Conservation (phyloP, 2,888 invertebrate genomes). For the Zaprionus bogoriensis region DNA sequence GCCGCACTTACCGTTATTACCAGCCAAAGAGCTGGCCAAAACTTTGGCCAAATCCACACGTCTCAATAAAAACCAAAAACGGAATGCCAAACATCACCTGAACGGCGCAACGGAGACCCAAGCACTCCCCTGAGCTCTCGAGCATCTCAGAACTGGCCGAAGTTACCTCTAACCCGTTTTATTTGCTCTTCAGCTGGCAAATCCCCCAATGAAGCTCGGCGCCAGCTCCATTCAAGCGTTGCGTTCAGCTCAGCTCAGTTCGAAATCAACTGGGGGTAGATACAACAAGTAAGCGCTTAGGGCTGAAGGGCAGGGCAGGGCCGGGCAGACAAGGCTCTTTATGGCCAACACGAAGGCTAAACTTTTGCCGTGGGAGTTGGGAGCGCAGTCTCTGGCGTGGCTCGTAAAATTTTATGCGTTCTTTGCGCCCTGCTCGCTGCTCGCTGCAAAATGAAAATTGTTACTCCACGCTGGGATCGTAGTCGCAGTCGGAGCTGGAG, state of each 20-base stretch:
- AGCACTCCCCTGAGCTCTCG: slow-evolving; percentile 19
- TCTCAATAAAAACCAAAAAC: slow-evolving; percentile 56
- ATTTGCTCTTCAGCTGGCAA: slow-evolving; percentile 26
- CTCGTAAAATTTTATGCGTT: slow-evolving; percentile 77
- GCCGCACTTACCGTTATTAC: slow-evolving; percentile 68
- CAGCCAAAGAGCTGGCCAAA: slow-evolving; percentile 43
- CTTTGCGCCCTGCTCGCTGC: slow-evolving; percentile 67
- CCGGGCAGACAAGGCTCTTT: slow-evolving; percentile 49
- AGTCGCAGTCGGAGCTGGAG: slow-evolving; percentile 10
- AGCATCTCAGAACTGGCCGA: not conserved
- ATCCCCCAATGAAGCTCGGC: slow-evolving; percentile 54
- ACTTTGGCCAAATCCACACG: slow-evolving; percentile 37
- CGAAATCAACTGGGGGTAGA: slow-evolving; percentile 62
- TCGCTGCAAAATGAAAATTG: slow-evolving; percentile 72
- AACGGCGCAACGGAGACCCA: slow-evolving; percentile 22
- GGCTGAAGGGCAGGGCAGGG: not conserved
- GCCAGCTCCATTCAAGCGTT: slow-evolving; percentile 68
- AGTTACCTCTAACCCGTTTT: slow-evolving; percentile 50
- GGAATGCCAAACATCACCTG: slow-evolving; percentile 60
- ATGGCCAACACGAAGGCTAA: slow-evolving; percentile 74
- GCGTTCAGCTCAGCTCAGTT: slow-evolving; percentile 36
- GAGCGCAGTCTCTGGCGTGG: slow-evolving; percentile 41
- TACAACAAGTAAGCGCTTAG: not conserved
- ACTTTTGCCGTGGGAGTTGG: slow-evolving; percentile 72
- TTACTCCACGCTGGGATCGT: slow-evolving; percentile 52